Base-by-base conservation (phyloP, 2,888 invertebrate genomes). In the Conistra vaccinii region DNA sequence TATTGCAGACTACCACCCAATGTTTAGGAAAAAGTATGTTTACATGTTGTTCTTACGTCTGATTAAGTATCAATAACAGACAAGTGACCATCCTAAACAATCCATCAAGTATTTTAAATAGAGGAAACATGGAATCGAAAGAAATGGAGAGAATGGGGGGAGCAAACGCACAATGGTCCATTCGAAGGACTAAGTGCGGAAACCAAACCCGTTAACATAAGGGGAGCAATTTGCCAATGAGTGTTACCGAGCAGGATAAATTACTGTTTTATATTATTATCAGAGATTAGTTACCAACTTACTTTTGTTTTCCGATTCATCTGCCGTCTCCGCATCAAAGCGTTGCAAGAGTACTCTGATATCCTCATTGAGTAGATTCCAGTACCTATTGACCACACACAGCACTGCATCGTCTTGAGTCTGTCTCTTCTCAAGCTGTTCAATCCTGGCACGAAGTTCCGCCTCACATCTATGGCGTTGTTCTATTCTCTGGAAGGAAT, bases 291-390 rank as follows among this genome's bases (percentile, higher is more conserved):
- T 57, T 0, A 29, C 53, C 6, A 7, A 83, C 93, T 95, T 97
- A 98, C 98, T 99, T 97, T 98, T 98, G 91, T 98, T 99, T 94
- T 99, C 99, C 0, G 98, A 98, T 93, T 99, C 99, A 96, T 99
- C 99, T 9, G 99, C 99, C 20, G 99, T 99, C 95, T 99, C 99
- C 0, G 99, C 99, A 97, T 99, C 99, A 96, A 99, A 99, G 84
- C 99, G 97, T 93, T 99, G 99, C 84, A 99, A 94, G 74, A 99
- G 95, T 23, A 99, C 98, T 85, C 99, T 97, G 86, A 99, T 99
- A 93, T 99, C 99, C 96, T 99, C 99, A 96, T 99, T 99, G 45
- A 99, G 97, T 94, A 99, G 98, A 95, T 99, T 99, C 99, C 99
- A 99, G 93, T 99, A 99, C 57, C 99, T 97, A 96, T 99, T 99